Conservation (phyloP, 2,113 vertebrate species). For the Stigmatopora argus region DNA sequence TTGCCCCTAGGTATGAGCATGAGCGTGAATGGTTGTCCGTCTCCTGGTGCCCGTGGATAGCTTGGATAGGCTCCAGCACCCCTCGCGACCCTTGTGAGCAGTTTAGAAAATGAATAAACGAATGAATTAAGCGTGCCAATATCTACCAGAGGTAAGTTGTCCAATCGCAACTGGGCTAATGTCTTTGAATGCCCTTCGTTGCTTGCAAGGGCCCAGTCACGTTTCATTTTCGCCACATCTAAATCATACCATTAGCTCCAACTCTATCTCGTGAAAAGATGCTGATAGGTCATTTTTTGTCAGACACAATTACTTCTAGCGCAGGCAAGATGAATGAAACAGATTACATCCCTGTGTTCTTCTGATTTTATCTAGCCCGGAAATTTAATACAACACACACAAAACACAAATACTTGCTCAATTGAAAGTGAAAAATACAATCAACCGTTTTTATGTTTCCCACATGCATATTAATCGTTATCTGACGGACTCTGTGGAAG, state of each 20-base stretch:
- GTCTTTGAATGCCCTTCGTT: constrained; percentile 2
- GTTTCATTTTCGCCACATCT: background rate
- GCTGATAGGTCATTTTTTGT: constrained; percentile 1
- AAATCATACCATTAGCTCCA: constrained; percentile 3
- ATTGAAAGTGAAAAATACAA: constrained; percentile 14
- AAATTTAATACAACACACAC: background rate
- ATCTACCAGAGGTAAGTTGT: background rate
- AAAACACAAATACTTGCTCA: constrained; percentile 4
- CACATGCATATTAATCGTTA: constrained; percentile 20
- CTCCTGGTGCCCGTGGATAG: too few species aligned
- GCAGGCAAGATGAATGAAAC: background rate
- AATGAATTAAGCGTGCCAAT: too few species aligned
- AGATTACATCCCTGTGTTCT: background rate
- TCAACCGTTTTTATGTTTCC: constrained; percentile 17
- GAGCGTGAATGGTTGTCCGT: too few species aligned
- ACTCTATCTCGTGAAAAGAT: background rate
- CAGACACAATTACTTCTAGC: background rate
- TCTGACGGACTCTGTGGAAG: constrained; percentile 12
- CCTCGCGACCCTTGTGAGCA: too few species aligned
- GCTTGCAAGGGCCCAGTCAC: constrained; percentile 1
- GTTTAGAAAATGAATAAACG: too few species aligned
- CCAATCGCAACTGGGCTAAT: constrained; percentile 1
- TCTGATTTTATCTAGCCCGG: background rate
- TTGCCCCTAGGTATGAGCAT: too few species aligned
- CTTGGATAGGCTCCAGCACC: too few species aligned